phyloP scores from a whole-genome alignment of 2,113 vertebrate genomes.

The Python bivittatus region DNA sequence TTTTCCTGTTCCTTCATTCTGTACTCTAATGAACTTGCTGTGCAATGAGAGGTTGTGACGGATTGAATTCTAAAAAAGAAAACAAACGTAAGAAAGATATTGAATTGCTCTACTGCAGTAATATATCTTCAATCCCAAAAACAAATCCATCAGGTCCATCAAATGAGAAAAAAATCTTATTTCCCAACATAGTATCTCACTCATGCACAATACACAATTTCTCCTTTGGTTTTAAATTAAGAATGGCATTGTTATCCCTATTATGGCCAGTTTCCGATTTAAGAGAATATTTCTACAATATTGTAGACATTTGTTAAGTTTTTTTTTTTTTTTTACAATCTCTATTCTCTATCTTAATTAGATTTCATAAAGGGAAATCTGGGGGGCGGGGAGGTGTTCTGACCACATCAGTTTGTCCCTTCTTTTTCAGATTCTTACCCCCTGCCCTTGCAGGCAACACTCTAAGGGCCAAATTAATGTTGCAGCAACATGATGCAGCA shows the following conservation, averaged over 20 bases:
- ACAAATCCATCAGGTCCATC: not conserved
- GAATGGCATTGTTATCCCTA: not conserved
- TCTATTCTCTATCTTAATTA: no score
- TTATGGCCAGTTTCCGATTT: not conserved
- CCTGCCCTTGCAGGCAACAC: no score
- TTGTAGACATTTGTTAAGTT: no score
- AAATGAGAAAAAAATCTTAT: not conserved
- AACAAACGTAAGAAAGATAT: constrained; percentile 49
- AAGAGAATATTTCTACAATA: not conserved
- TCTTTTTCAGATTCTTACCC: no score
- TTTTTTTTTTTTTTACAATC: no score
- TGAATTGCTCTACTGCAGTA: not conserved
- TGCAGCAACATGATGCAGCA: no score
- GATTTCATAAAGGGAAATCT: no score
- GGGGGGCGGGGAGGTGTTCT: no score
- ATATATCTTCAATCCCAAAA: not conserved
- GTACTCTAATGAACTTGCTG: constrained; percentile 95
- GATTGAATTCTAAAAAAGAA: constrained; percentile 92
- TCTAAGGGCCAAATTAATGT: no score
- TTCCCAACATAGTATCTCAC: not conserved
- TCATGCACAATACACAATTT: not conserved
- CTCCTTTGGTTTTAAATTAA: not conserved
- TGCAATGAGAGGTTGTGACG: constrained; percentile 96
- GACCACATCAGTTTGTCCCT: no score
- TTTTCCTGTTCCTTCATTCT: constrained; percentile 98